Conservation (phyloP, 92 coral and sea anemone species). For the Ricordea florida region DNA sequence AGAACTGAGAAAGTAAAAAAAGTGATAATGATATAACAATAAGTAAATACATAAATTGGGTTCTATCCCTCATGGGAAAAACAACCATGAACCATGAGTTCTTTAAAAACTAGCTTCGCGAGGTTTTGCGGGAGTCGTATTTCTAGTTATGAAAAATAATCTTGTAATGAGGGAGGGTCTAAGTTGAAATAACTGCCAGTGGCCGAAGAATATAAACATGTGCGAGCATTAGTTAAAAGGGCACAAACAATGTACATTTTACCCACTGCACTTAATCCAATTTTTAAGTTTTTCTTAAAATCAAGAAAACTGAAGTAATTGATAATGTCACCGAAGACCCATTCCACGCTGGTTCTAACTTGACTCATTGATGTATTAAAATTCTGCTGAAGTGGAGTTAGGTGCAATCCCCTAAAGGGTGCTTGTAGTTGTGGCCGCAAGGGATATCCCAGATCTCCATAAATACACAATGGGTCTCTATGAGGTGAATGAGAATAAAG, state of each 20-base stretch:
- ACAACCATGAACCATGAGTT: too few relatives aligned
- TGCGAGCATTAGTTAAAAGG: constrained; percentile 24
- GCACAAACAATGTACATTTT: constrained; percentile 17
- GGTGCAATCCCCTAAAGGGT: constrained; percentile 29
- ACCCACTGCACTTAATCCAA: constrained; percentile 27
- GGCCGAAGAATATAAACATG: constrained; percentile 8
- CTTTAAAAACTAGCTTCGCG: too few relatives aligned
- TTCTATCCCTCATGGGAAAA: too few relatives aligned
- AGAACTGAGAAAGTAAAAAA: too few relatives aligned
- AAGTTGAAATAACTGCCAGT: not conserved
- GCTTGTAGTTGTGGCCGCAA: constrained; percentile 28
- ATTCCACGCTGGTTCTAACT: constrained; percentile 30
- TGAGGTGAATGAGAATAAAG: not conserved
- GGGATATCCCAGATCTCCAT: constrained; percentile 42
- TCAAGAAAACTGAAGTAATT: constrained; percentile 39
- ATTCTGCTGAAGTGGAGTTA: constrained; percentile 25
- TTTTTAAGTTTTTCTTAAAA: constrained; percentile 34
- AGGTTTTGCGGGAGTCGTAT: too few relatives aligned
- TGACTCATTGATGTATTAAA: constrained; percentile 30
- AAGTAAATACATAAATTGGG: too few relatives aligned
- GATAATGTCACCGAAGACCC: constrained; percentile 34
- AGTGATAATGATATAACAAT: too few relatives aligned
- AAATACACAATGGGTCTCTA: not conserved
- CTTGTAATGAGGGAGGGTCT: not conserved
- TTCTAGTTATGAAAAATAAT: constrained; percentile 4